Base-by-base conservation (phyloP, 2,888 invertebrate species). In the Trissolcus japonicus region DNA sequence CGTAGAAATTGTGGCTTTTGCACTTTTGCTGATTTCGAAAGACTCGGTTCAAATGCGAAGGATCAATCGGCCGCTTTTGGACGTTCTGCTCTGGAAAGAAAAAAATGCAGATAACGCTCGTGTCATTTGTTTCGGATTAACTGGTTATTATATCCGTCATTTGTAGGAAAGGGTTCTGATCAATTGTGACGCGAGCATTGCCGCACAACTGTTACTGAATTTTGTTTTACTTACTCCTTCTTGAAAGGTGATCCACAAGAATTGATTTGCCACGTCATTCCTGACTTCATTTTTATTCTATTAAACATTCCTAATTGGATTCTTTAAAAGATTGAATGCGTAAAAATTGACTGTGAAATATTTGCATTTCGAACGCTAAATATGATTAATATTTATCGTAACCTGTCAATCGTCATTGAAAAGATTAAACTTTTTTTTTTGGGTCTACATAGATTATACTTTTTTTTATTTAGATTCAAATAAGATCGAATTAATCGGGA, bases 21-120 rank as follows among this genome's bases (percentile, higher is more conserved):
- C 60, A 72, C 80, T 83, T 82, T 80, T 82, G 82, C 82, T 80
- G 82, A 83, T 83, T 82, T 80, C 76, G 68, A 76, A 50, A 56
- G 79, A 71, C 71, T 74, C 46, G 41, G 13, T 29, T 17, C 60
- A 40, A 43, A 76, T 72, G n/a, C n/a, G 80, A 54, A 54, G 69
- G 68, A 60, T 66, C 66, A 56, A 56, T 66, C 43, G 73, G 40
- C 19, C 60, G 68, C 63, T 51, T 63, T 66, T 61, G 14, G 17
- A 25, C 13, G 21, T 1, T 0, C 6, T 17, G n/a, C 1, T 2
- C 46, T 19, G 6, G 0, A 0, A 4, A 19, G 21, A 16, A 2
- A 51, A 72, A 72, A 53, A 40, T 54, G 59, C 54, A 59, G 17
- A 72, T 72, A 72, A 51, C 54, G 51, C 6, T 71, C 60, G 17